Evolutionary conservation across 2,888 invertebrate genomes (phyloP).

Genomic region (Paralinhomoeus sp.): DNA sequence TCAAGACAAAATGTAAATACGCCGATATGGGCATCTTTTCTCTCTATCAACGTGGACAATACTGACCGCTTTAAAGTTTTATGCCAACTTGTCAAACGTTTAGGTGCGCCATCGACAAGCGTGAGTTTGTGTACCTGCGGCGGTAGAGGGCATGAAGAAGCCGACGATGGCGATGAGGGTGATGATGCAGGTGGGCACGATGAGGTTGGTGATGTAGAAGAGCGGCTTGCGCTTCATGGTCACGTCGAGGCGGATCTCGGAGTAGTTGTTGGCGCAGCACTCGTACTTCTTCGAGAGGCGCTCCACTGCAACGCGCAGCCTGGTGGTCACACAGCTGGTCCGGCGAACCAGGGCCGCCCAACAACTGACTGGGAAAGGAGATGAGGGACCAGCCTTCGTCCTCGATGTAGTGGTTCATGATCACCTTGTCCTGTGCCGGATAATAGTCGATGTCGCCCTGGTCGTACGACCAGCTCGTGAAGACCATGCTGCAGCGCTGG

Average conservation of each 20-base stretch:
- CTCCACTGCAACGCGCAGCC: conserved; percentile 9
- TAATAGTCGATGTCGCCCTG: conserved; percentile 18
- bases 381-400: conserved; percentile 22
- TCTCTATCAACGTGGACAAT: no score
- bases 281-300: conserved; percentile 20
- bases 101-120: no score
- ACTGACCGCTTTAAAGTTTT: no score
- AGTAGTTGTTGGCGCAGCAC: conserved; percentile 23
- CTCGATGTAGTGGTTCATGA: conserved; percentile 19
- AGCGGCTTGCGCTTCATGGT: conserved; percentile 20
- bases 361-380: conserved; percentile 10
- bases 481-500: conserved; percentile 21
- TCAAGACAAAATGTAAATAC: no score
- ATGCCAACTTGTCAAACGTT: no score
- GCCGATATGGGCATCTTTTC: no score
- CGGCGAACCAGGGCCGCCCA: background rate
- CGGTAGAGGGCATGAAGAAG: conserved; percentile 6
- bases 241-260: conserved; percentile 18
- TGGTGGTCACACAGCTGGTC: background rate
- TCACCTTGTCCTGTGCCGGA: conserved; percentile 18
- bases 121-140: no score
- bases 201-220: conserved; percentile 22
- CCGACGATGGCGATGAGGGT: conserved; percentile 3
- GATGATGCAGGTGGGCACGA: conserved; percentile 18
- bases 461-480: conserved; percentile 22